Evolutionary conservation across 2,113 vertebrate genomes (phyloP).

Genomic region (Eonycteris spelaea): DNA sequence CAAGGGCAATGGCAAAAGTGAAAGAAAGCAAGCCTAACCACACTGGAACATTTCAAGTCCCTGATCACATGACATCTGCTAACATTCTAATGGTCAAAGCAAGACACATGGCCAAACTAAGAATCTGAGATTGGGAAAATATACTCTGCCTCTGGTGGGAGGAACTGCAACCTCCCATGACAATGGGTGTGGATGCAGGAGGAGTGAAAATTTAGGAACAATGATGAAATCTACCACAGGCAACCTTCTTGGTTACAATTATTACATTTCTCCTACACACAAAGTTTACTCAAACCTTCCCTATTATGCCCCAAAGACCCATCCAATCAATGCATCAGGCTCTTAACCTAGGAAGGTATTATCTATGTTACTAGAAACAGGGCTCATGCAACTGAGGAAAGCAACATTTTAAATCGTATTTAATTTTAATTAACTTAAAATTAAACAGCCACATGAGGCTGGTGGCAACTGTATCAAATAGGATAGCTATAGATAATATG

Average conservation of each 20-base stretch:
- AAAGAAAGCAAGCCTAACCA: background rate
- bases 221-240: background rate
- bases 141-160: background rate
- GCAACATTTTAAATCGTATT: background rate
- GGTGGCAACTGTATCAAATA: background rate
- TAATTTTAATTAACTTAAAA: background rate
- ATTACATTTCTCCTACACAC: background rate
- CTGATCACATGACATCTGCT: background rate
- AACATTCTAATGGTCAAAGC: background rate
- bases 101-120: background rate
- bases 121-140: background rate
- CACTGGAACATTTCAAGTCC: background rate
- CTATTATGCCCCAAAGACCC: background rate
- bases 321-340: background rate
- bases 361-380: background rate
- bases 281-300: background rate
- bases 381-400: background rate
- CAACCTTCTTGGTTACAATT: background rate
- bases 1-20: background rate
- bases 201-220: background rate
- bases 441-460: background rate
- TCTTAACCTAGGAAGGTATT: background rate
- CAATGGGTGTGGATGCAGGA: background rate
- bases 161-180: background rate
- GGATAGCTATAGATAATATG: background rate